Conservation (phyloP, 2,113 vertebrate species). For the Bujurquina vittata region DNA sequence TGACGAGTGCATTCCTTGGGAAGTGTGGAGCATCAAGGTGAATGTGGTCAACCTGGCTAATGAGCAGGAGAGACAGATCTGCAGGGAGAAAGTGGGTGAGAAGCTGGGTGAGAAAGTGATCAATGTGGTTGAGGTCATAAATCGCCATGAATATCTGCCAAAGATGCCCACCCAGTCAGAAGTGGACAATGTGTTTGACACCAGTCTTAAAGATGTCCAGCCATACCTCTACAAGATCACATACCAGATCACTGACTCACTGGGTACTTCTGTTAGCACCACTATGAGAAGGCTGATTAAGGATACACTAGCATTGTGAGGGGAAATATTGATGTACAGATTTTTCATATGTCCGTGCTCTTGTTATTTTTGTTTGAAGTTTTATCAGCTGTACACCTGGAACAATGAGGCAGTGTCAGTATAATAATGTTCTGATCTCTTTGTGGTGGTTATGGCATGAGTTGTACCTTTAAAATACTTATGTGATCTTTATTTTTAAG, state of each 20-base stretch:
- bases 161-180: conserved; percentile 99
- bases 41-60: conserved; percentile 94
- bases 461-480: conserved; percentile 5
- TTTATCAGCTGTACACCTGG: not conserved
- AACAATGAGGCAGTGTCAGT: not conserved
- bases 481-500: conserved; percentile 14
- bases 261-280: conserved; percentile 95
- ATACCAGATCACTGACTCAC: conserved; percentile 93
- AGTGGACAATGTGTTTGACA: conserved; percentile 98
- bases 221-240: conserved; percentile 98
- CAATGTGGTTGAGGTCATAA: conserved; percentile 98
- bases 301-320: conserved; percentile 92
- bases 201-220: conserved; percentile 94
- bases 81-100: conserved; percentile 96
- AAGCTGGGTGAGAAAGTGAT: conserved; percentile 98
- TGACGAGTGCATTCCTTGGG: conserved; percentile 97
- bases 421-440: not conserved
- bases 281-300: conserved; percentile 98
- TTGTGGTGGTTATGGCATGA: not conserved
- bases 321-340: not conserved
- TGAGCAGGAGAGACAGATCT: conserved; percentile 98
- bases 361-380: not conserved
- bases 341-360: not conserved
- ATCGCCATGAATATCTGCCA: conserved; percentile 95
- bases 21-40: conserved; percentile 98